A percentile compares a stretch with the other conserved stretches of the same genome.
phyloP scores from a whole-genome alignment of 2,113 vertebrate genomes.

The Corydoras sp. region DNA sequence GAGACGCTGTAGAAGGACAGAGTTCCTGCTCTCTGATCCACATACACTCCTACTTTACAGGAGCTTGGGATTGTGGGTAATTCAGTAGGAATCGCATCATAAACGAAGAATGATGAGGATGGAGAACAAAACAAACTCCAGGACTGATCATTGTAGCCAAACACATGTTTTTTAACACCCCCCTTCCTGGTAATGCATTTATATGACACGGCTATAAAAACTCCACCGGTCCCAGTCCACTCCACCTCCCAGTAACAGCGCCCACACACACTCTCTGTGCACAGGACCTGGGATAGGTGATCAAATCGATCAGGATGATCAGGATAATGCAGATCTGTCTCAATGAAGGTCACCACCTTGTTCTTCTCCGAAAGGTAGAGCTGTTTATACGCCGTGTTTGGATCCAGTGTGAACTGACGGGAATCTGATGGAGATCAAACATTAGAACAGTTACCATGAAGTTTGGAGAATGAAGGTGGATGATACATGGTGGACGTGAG shows the following conservation, averaged over 20 bases:
- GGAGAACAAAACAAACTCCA: constrained; percentile 58
- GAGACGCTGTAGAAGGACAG: too few species aligned
- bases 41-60: too few species aligned
- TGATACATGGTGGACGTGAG: background rate
- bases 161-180: constrained; percentile 50
- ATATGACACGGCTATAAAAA: constrained; percentile 49
- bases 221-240: background rate
- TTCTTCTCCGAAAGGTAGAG: constrained; percentile 24
- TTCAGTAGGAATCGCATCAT: too few species aligned
- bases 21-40: too few species aligned
- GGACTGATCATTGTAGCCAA: constrained; percentile 58
- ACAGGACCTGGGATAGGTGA: background rate
- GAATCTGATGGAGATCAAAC: constrained; percentile 19
- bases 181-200: constrained; percentile 4
- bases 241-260: constrained; percentile 45
- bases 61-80: too few species aligned
- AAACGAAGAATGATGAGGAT: constrained; percentile 10
- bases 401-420: constrained; percentile 27
- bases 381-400: constrained; percentile 18
- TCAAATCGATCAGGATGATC: constrained; percentile 29
- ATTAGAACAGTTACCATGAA: background rate
- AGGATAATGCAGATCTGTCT: background rate
- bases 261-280: constrained; percentile 26
- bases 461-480: background rate
- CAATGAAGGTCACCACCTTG: background rate